phyloP scores from a whole-genome alignment of 2,113 vertebrate species.

The Caloenas nicobarica region DNA sequence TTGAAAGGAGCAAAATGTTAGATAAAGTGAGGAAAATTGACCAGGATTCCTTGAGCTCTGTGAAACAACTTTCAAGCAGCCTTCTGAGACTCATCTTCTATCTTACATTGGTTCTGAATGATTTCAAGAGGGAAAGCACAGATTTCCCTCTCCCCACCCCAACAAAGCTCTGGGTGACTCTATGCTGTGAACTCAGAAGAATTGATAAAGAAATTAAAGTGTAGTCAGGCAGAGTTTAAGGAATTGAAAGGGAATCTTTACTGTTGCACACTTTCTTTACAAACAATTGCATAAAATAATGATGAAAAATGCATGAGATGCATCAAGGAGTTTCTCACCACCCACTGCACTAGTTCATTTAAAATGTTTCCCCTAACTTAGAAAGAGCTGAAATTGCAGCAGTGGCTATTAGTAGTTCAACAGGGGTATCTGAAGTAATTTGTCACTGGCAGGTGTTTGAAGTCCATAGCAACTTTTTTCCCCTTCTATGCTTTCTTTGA shows the following conservation, averaged over 20 bases:
- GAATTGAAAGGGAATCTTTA: neutral
- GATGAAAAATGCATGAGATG: conserved; percentile 36
- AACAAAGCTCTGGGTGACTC: neutral
- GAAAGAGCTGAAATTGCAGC: conserved; percentile 38
- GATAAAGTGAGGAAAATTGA: neutral
- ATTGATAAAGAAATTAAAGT: neutral
- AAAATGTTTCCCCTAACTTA: conserved; percentile 1
- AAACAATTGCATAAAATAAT: conserved; percentile 13
- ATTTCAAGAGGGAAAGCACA: neutral
- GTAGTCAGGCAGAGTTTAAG: neutral
- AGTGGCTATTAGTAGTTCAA: conserved; percentile 1
- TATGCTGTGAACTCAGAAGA: neutral
- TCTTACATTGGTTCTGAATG: neutral
- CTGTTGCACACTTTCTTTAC: neutral
- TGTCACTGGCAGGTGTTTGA: conserved; percentile 31
- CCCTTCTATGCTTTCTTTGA: neutral
- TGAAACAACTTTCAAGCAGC: neutral
- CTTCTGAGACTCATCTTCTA: neutral
- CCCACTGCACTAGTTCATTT: conserved; percentile 30
- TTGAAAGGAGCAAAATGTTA: neutral
- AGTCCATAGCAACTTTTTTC: neutral
- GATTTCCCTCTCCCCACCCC: neutral
- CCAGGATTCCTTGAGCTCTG: neutral
- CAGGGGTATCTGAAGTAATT: conserved; percentile 26
- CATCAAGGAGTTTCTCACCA: neutral